phyloP scores from a whole-genome alignment of 2,888 invertebrate genomes.

The Polydesmus complanatus region DNA sequence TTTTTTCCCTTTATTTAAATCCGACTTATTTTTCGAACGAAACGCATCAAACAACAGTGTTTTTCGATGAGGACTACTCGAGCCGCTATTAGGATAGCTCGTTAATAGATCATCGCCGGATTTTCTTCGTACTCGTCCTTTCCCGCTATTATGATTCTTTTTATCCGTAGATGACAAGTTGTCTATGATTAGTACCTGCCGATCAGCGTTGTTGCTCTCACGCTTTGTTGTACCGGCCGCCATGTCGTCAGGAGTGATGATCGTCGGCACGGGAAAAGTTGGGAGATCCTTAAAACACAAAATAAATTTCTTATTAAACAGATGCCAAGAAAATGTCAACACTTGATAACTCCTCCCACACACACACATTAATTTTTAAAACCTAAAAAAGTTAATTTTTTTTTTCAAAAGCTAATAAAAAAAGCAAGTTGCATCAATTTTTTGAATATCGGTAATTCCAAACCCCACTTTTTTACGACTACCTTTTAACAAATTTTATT shows the following conservation, averaged over 20 bases:
- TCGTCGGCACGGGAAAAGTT: not conserved
- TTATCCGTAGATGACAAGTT: not conserved
- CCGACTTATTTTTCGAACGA: constrained; percentile 58
- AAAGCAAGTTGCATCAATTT: too few relatives aligned
- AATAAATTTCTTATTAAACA: too few relatives aligned
- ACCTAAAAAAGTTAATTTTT: too few relatives aligned
- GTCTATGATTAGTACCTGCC: not conserved
- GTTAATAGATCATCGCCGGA: constrained; percentile 30
- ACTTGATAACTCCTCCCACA: too few relatives aligned
- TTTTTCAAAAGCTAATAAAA: too few relatives aligned
- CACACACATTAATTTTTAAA: too few relatives aligned
- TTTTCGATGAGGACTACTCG: constrained; percentile 14
- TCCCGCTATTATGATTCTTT: not conserved
- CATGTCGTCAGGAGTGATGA: not conserved
- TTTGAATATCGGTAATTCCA: too few relatives aligned
- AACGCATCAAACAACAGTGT: constrained; percentile 57
- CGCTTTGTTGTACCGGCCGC: not conserved
- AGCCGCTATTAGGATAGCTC: not conserved
- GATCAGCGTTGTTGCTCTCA: not conserved
- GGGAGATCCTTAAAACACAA: not conserved
- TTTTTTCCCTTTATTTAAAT: constrained; percentile 45
- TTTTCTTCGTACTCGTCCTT: constrained; percentile 29
- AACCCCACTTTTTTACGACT: too few relatives aligned
- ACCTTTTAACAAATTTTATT: too few relatives aligned
- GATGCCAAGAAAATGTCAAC: too few relatives aligned